Evolutionary conservation across 2,113 vertebrate species (phyloP).

Genomic region (Alectura lathami): DNA sequence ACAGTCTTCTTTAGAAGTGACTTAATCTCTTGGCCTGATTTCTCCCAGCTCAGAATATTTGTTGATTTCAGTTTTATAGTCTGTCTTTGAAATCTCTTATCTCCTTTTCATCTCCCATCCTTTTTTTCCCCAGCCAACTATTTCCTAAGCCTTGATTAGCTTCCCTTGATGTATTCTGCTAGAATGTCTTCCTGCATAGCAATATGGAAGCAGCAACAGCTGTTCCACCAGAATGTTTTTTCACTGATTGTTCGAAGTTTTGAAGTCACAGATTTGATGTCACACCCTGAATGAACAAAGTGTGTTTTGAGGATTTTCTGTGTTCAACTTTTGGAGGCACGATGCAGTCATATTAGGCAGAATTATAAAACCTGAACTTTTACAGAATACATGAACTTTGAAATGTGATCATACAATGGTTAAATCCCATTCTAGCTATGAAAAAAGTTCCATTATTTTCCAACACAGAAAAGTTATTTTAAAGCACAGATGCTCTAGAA

Average conservation of each 20-base stretch:
- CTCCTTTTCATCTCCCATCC: neutral
- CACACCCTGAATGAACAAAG: neutral
- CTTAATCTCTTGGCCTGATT: neutral
- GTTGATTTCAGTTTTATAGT: neutral
- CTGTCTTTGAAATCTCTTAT: neutral
- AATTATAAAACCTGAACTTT: neutral
- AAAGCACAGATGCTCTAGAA: neutral
- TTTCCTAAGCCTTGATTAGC: neutral
- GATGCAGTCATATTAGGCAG: neutral
- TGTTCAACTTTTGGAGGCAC: neutral
- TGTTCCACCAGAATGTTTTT: neutral
- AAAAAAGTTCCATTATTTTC: neutral
- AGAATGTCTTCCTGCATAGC: neutral
- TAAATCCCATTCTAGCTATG: neutral
- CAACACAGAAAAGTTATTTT: neutral
- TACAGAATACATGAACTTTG: neutral
- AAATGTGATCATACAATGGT: neutral
- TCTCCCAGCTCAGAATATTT: neutral
- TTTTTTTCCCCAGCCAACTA: neutral
- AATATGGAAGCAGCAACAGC: conserved; percentile 3
- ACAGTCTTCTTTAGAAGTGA: neutral
- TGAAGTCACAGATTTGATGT: conserved; percentile 11
- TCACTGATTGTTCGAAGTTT: neutral
- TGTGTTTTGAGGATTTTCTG: neutral
- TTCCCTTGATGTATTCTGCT: conserved; percentile 10